Conservation (phyloP, 2,113 vertebrate genomes). For the Tychaedon coryphoeus region DNA sequence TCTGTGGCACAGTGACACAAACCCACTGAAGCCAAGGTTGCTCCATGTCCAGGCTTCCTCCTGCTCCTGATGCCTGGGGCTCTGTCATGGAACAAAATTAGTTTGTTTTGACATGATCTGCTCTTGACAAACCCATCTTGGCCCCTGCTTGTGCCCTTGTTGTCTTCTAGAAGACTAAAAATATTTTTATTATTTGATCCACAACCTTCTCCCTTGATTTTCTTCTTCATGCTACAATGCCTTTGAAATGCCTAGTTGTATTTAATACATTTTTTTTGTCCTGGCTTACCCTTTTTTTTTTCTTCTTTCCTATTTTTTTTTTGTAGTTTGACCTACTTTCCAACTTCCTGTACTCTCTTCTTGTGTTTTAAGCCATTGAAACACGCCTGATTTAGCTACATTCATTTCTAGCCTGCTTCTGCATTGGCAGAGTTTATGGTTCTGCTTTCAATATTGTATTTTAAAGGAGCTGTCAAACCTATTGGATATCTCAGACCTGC, state of each 20-base stretch:
- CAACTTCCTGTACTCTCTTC: not conserved
- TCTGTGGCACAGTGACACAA: not conserved
- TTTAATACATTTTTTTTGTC: not conserved
- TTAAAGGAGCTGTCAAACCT: not conserved
- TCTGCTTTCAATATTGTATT: not conserved
- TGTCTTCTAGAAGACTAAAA: not conserved
- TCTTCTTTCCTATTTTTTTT: not conserved
- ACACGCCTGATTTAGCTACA: not conserved
- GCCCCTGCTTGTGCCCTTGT: not conserved
- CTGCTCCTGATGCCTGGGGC: not conserved
- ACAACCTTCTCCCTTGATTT: not conserved
- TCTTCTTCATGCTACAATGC: not conserved
- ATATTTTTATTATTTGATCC: not conserved
- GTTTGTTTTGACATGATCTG: not conserved
- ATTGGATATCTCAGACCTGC: not conserved
- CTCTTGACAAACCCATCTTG: not conserved
- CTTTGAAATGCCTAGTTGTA: not conserved
- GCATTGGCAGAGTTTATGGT: not conserved
- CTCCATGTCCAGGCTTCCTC: not conserved
- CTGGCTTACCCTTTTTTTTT: not conserved
- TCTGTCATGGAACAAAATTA: not conserved
- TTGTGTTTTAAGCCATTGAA: not conserved
- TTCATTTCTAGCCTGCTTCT: not conserved
- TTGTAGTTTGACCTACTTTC: not conserved
- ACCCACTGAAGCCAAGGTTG: not conserved